phyloP scores from a whole-genome alignment of 2,888 invertebrate species.

The Cerceris rybyensis region DNA sequence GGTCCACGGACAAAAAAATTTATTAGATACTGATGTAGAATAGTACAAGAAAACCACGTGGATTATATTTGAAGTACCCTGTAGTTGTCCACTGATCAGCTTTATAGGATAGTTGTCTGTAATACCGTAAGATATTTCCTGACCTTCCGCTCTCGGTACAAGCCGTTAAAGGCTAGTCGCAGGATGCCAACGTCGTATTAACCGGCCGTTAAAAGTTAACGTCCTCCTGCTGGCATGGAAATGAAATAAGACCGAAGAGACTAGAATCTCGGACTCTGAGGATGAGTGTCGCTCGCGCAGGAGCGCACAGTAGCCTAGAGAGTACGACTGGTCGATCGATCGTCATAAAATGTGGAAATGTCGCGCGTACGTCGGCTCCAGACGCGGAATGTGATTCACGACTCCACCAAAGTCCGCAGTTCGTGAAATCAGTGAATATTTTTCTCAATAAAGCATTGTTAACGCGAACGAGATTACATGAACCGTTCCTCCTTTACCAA shows the following conservation, averaged over 20 bases:
- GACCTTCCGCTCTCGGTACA: slow-evolving; percentile 29
- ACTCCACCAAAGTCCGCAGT: slow-evolving; percentile 41
- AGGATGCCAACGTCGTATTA: slow-evolving; percentile 40
- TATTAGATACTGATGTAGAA: too few relatives aligned
- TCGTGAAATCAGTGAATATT: slow-evolving; percentile 52
- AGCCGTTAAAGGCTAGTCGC: slow-evolving; percentile 24
- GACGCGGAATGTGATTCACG: slow-evolving; percentile 60
- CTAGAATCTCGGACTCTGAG: slow-evolving; percentile 7
- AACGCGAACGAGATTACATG: slow-evolving; percentile 20
- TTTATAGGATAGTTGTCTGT: slow-evolving; percentile 24
- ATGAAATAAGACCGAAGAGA: slow-evolving; percentile 50
- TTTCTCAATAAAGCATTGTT: slow-evolving; percentile 45
- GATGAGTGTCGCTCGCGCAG: background rate
- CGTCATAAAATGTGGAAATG: slow-evolving; percentile 61
- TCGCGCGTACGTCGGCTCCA: slow-evolving; percentile 59
- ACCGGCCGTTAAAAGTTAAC: slow-evolving; percentile 51
- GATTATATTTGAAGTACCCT: too few relatives aligned
- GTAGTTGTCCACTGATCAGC: background rate
- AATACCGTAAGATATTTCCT: slow-evolving; percentile 38
- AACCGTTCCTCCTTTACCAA: background rate
- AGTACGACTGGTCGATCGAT: slow-evolving; percentile 46
- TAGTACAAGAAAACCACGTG: too few relatives aligned
- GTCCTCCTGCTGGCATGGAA: slow-evolving; percentile 30
- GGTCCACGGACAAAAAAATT: too few relatives aligned
- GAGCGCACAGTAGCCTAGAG: slow-evolving; percentile 19